Conservation (phyloP, 53 echinoderm and acorn worm species). For the Crossaster papposus region DNA sequence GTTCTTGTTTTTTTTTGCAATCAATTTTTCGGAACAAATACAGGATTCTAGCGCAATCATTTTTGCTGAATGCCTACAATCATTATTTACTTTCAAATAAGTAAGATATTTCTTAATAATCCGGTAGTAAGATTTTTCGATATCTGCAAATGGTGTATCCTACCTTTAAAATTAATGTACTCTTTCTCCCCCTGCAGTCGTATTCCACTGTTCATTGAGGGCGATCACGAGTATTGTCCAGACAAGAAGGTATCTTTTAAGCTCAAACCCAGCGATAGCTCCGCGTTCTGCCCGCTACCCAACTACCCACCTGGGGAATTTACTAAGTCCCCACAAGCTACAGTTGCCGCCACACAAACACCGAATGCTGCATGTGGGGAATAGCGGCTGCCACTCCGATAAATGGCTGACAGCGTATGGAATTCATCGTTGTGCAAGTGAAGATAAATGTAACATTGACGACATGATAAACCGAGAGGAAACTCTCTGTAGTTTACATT, state of each 20-base stretch:
- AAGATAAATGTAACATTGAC: too few species aligned
- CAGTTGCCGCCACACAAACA: constrained; percentile 63
- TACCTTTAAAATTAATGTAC: too few species aligned
- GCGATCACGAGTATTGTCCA: constrained; percentile 67
- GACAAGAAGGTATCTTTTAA: constrained; percentile 89
- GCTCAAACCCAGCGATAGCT: constrained; percentile 86
- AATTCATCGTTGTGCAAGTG: too few species aligned
- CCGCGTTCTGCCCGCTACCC: constrained; percentile 93
- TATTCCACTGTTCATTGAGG: constrained; percentile 63
- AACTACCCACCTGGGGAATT: constrained; percentile 81
- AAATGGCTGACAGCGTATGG: not conserved
- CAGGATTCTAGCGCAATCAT: too few species aligned
- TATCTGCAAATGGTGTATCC: not conserved
- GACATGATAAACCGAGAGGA: too few species aligned
- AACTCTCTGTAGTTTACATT: too few species aligned
- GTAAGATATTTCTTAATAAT: too few species aligned
- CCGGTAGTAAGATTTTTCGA: too few species aligned
- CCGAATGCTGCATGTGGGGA: constrained; percentile 40
- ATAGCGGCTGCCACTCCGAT: not conserved
- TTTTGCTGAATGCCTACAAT: too few species aligned
- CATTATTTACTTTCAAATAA: too few species aligned
- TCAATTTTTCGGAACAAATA: too few species aligned
- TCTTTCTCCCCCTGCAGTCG: constrained; percentile 13
- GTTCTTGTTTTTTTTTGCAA: too few species aligned
- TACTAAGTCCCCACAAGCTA: constrained; percentile 59